Evolutionary conservation across 2,888 invertebrate genomes (phyloP).

Genomic region (Tachystola acroxantha): DNA sequence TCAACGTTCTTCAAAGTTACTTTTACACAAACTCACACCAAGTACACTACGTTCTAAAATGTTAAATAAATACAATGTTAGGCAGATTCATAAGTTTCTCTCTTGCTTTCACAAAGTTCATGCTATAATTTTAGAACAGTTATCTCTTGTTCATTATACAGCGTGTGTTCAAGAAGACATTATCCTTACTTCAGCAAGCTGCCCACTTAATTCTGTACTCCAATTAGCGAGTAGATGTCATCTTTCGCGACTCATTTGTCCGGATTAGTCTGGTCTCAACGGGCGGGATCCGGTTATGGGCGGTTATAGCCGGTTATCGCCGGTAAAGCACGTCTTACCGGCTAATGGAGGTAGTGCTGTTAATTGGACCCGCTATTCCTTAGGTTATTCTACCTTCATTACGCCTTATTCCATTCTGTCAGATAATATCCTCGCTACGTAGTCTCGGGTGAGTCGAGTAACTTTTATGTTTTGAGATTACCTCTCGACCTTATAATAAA

Average conservation of each 20-base stretch:
- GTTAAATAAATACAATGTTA: too few relatives aligned
- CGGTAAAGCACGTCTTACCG: constrained; percentile 33
- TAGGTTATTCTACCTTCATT: constrained; percentile 32
- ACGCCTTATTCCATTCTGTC: constrained; percentile 21
- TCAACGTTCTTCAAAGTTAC: too few relatives aligned
- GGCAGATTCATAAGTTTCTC: too few relatives aligned
- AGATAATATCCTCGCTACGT: constrained; percentile 19
- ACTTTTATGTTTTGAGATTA: constrained; percentile 1
- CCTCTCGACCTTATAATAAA: not conserved
- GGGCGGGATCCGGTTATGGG: constrained; percentile 23
- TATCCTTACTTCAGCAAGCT: constrained; percentile 13
- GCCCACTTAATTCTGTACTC: constrained; percentile 36
- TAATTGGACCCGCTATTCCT: constrained; percentile 47
- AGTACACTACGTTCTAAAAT: too few relatives aligned
- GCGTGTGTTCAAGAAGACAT: too few relatives aligned
- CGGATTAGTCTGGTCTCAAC: constrained; percentile 28
- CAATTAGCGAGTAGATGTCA: constrained; percentile 55
- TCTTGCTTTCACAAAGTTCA: too few relatives aligned
- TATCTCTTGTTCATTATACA: too few relatives aligned
- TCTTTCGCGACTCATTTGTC: constrained; percentile 55
- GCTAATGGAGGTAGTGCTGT: constrained; percentile 52
- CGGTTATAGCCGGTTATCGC: constrained; percentile 36
- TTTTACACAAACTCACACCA: too few relatives aligned
- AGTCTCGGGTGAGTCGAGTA: constrained; percentile 6
- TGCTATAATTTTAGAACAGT: too few relatives aligned